A percentile compares a stretch with the other conserved stretches of the same genome.
These are phyloP conservation scores for Rachycentron canadum DNA, from an alignment of 2,797 vertebrate species.

Conservation along the genomic window DNA sequence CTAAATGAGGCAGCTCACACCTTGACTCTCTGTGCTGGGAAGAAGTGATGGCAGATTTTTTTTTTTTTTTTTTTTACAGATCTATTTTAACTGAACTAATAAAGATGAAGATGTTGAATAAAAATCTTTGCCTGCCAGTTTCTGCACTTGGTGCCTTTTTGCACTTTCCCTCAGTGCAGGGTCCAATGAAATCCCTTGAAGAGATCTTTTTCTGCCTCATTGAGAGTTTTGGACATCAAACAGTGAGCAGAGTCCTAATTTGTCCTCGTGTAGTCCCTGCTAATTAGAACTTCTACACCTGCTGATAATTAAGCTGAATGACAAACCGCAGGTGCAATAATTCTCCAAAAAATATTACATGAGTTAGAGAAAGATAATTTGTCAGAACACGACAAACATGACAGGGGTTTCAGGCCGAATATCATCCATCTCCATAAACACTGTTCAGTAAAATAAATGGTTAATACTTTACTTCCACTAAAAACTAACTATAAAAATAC, in stretches of 20 bases:
- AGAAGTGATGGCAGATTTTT: neutral
- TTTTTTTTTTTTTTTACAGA: neutral
- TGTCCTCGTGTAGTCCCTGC: neutral
- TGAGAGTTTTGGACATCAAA: neutral
- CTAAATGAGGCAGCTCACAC: neutral
- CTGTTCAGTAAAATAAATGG: neutral
- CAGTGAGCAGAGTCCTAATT: neutral
- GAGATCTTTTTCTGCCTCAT: neutral
- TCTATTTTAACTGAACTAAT: neutral
- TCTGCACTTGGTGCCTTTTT: neutral
- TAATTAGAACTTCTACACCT: constrained; percentile 1
- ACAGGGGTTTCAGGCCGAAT: neutral
- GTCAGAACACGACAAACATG: neutral
- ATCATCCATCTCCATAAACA: neutral
- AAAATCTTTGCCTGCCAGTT: too few species aligned
- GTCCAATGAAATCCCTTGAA: neutral
- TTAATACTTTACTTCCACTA: neutral
- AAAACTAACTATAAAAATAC: too few species aligned
- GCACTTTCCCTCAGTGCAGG: neutral
- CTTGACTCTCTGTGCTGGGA: neutral
- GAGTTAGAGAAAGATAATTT: neutral
- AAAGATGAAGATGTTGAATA: neutral
- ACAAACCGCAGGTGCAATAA: neutral
- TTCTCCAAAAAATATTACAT: neutral
- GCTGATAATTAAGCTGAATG: neutral